These are phyloP conservation scores for Gymnoscopelus microlampas DNA, from an alignment of 2,797 vertebrate genomes.

Conservation along the genomic window DNA sequence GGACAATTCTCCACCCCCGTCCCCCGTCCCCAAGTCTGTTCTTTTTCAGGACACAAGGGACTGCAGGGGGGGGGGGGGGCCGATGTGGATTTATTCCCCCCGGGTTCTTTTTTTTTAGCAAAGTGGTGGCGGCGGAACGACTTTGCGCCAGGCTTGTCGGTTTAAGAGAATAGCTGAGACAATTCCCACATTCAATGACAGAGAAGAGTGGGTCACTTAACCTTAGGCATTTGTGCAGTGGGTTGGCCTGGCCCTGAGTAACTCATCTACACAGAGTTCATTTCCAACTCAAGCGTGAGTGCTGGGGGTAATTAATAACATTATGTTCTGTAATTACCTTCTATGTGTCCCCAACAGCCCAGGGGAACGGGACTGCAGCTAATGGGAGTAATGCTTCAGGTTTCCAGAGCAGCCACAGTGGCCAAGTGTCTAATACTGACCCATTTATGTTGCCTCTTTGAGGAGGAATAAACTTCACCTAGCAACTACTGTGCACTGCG, in stretches of 20 bases:
- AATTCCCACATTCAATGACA: slow-evolving; percentile 41
- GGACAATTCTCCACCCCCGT: background rate
- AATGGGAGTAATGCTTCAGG: slow-evolving; percentile 70
- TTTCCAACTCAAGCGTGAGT: slow-evolving; percentile 49
- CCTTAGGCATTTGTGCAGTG: slow-evolving; percentile 44
- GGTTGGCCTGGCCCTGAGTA: slow-evolving; percentile 38
- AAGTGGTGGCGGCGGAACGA: slow-evolving; percentile 27
- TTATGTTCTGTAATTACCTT: slow-evolving; percentile 81
- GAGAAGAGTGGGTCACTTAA: slow-evolving; percentile 63
- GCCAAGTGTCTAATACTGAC: slow-evolving; percentile 55
- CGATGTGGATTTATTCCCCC: slow-evolving; percentile 22
- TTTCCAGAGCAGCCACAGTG: slow-evolving; percentile 61
- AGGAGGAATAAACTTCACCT: slow-evolving; percentile 35
- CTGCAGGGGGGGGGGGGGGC: slow-evolving; percentile 37
- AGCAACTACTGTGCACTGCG: slow-evolving; percentile 4
- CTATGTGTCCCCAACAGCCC: slow-evolving; percentile 67
- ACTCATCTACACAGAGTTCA: slow-evolving; percentile 58
- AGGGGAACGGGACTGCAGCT: slow-evolving; percentile 63
- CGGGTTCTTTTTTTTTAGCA: slow-evolving; percentile 7
- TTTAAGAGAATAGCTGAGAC: slow-evolving; percentile 27
- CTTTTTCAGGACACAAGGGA: slow-evolving; percentile 40
- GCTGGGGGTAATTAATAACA: slow-evolving; percentile 78
- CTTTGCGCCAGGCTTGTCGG: slow-evolving; percentile 9
- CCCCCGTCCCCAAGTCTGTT: background rate
- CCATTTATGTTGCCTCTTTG: slow-evolving; percentile 57